These are phyloP conservation scores for Galeopterus variegatus DNA, from an alignment of 2,113 vertebrate genomes.

Conservation along the genomic window DNA sequence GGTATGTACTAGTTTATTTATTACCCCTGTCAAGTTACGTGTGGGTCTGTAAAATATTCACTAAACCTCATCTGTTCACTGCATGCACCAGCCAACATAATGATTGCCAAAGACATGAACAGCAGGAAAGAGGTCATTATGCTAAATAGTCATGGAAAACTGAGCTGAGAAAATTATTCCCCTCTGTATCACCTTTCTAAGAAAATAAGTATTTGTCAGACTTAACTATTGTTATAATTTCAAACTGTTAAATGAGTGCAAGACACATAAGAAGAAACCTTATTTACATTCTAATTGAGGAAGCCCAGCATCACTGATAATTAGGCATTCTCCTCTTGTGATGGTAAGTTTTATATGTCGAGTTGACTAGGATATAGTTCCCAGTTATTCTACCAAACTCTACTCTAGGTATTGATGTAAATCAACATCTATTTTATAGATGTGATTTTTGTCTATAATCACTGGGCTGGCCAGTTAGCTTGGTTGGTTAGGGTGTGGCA, in stretches of 20 bases:
- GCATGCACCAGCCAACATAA: background rate
- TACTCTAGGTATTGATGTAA: background rate
- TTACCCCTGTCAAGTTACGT: background rate
- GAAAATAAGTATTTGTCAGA: background rate
- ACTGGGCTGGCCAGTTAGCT: no score
- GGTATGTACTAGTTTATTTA: background rate
- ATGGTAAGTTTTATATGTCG: background rate
- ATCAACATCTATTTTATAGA: background rate
- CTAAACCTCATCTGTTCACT: background rate
- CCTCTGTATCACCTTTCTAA: background rate
- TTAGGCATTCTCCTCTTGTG: background rate
- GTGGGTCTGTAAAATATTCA: background rate
- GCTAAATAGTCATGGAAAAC: background rate
- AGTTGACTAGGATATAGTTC: background rate
- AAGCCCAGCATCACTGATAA: background rate
- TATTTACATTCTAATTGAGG: background rate
- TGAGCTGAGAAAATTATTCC: background rate
- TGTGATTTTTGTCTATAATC: background rate
- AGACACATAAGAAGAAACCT: background rate
- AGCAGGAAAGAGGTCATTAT: background rate
- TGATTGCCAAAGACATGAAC: background rate
- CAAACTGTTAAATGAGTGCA: background rate
- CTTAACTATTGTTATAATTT: background rate
- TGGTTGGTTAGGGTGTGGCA: no score
- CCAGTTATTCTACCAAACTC: background rate